These are phyloP conservation scores for Oryzaephilus surinamensis DNA, from an alignment of 1,140 invertebrate species.

Conservation along the genomic window DNA sequence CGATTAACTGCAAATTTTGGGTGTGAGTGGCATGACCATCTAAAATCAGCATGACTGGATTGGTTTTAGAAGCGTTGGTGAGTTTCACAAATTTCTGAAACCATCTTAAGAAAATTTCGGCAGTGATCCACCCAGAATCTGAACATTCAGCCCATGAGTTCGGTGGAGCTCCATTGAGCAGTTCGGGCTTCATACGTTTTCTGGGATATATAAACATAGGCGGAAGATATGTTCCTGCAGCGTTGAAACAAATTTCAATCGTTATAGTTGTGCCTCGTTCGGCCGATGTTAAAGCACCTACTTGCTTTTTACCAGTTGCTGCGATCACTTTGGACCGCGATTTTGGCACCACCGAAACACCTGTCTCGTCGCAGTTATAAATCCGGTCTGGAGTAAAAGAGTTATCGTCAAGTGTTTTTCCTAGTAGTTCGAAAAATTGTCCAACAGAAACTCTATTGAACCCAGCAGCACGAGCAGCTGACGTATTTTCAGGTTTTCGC, in stretches of 20 bases:
- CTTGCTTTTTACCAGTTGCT: conserved; percentile 5
- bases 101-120: conserved; percentile 24
- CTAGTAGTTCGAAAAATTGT: conserved; percentile 12
- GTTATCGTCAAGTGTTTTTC: conserved; percentile 10
- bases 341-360: conserved; percentile 36
- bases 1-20: too few relatives aligned
- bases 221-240: conserved; percentile 23
- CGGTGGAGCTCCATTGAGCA: conserved; percentile 16
- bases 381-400: conserved; percentile 23
- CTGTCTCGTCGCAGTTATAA: conserved; percentile 37
- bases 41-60: conserved; percentile 16
- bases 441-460: conserved; percentile 21
- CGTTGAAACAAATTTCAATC: conserved; percentile 16
- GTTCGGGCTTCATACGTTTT: conserved; percentile 19
- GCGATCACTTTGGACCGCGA: conserved; percentile 28
- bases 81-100: conserved; percentile 25
- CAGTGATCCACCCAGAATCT: conserved; percentile 23
- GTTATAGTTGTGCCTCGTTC: conserved; percentile 24
- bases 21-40: too few relatives aligned
- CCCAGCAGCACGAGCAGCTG: conserved; percentile 8
- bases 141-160: conserved; percentile 15
- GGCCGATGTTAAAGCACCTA: conserved; percentile 16
- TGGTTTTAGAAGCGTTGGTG: conserved; percentile 10
- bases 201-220: conserved; percentile 27
- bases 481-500: conserved; percentile 8